These are phyloP conservation scores for Numenius arquata DNA, from an alignment of 2,113 vertebrate genomes.

Conservation along the genomic window DNA sequence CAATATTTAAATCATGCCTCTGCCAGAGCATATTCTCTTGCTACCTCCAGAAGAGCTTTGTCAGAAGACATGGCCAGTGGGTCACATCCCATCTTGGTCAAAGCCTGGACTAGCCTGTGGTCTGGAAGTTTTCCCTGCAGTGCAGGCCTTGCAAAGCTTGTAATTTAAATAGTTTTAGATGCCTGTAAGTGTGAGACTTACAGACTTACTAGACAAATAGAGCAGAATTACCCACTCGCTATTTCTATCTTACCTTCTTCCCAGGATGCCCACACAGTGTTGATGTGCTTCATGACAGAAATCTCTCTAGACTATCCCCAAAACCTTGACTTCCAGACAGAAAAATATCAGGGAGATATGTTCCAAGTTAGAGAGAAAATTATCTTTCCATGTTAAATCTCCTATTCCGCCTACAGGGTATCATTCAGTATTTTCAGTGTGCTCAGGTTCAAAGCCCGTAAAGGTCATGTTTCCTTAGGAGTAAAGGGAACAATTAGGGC, in stretches of 20 bases:
- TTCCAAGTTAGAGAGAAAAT: neutral
- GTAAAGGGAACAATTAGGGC: constrained; percentile 63
- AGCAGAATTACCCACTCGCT: neutral
- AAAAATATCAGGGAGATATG: neutral
- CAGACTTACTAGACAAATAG: neutral
- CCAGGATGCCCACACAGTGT: neutral
- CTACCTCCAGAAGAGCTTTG: neutral
- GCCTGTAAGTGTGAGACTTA: neutral
- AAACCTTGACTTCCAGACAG: neutral
- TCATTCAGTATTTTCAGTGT: constrained; percentile 12
- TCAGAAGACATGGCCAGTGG: neutral
- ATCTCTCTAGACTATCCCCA: neutral
- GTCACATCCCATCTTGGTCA: neutral
- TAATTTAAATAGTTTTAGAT: neutral
- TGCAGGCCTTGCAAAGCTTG: neutral
- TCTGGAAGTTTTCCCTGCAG: neutral
- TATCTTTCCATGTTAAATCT: neutral
- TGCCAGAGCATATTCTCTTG: neutral
- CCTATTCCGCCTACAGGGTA: neutral
- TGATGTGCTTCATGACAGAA: neutral
- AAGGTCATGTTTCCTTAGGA: constrained; percentile 55
- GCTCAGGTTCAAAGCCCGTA: constrained; percentile 41
- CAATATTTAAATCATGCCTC: neutral
- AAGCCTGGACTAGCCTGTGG: neutral
- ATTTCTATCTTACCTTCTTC: neutral